Base-by-base conservation (phyloP, 2,888 invertebrate species). In the Rhagonycha fulva region DNA sequence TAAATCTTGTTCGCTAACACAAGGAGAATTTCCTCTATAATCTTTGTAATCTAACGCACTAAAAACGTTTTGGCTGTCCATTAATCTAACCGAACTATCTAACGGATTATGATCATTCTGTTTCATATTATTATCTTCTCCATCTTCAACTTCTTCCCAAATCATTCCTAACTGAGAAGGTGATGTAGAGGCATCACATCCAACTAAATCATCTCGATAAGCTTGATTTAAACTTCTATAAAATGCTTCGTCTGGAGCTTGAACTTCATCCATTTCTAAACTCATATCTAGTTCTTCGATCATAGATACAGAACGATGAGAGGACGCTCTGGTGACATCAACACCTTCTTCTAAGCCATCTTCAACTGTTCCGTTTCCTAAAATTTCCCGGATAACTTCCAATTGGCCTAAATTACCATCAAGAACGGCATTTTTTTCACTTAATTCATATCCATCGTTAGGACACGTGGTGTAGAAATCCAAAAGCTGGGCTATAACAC, bases 201-300 rank as follows among this genome's bases (percentile, higher is more conserved):
- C 91, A 28, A 93, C 93, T 76, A 94, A 88, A 84, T 95, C 95
- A 81, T 96, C 95, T 71, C 96, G 90, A 86, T 96, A 96, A 62
- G 95, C 95, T 87, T 95, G 95, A 88, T 96, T 96, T 68, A 96
- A 89, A 84, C 95, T 96, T 82, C 94, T 92, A 87, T 96, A 96
- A 87, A 96, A 96, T 24, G 95, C 95, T 87, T 96, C 96, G 84
- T 95, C 94, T 4, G 95, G 95, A 70, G 90, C 88, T 81, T 89
- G 89, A 76, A 88, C 86, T 88, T 94, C 94, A 86, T 91, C 91
- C 79, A 87, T 84, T 19, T 82, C 85, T 78, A 84, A 80, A 66
- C 87, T 86, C 28, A 87, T 76, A 71, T 88, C 86, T 23, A 88
- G 80, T 78, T 88, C 87, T 63, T 85, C 83, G 32, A 87, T 86